Base-by-base conservation (phyloP, 2,888 invertebrate genomes). In the Thereva unica region DNA sequence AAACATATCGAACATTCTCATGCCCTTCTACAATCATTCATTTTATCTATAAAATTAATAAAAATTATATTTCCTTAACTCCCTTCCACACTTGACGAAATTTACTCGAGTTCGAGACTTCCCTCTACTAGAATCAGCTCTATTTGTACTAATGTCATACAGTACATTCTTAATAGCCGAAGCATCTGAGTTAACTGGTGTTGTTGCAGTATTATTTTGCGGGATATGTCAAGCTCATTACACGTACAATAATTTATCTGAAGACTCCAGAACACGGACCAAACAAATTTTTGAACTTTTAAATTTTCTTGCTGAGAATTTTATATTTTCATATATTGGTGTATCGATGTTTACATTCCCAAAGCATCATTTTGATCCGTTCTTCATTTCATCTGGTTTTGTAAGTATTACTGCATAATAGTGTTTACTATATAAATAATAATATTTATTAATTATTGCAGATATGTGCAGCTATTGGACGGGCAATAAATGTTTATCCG, bases 141-240 rank as follows among this genome's bases (percentile, higher is more conserved):
- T 99, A 49, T 98, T 99, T 82, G 94, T 98, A 61, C 87, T 98
- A 64, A 97, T 97, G 95, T 97, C 97, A 0, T 99, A 98, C 80
- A 92, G 94, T 74, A 95, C 97, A 50, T 99, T 98, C 82, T 87
- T 98, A 68, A 92, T 97, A 71, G 97, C 97, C 1, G 98, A 99
- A 84, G 95, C 95, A 54, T 89, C 93, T 56, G 93, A 95, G 79
- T 84, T 98, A n/a, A 97, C 97, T 74, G 97, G 94, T 64, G 96
- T 98, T 71, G 98, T 99, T 8, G 94, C 98, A 57, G 97, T 98
- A 0, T 80, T 99, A 53, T 99, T 98, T 82, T 98, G 98, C 82
- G 98, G 98, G 38, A 98, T 99, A 75, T 97, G 96, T 77, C 98
- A 99, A 83, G 98, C 98, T 23, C 98, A 99, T 82, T 99, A 99